These are phyloP conservation scores for Bombus waltoni DNA, from an alignment of 1,140 invertebrate species.

Conservation along the genomic window DNA sequence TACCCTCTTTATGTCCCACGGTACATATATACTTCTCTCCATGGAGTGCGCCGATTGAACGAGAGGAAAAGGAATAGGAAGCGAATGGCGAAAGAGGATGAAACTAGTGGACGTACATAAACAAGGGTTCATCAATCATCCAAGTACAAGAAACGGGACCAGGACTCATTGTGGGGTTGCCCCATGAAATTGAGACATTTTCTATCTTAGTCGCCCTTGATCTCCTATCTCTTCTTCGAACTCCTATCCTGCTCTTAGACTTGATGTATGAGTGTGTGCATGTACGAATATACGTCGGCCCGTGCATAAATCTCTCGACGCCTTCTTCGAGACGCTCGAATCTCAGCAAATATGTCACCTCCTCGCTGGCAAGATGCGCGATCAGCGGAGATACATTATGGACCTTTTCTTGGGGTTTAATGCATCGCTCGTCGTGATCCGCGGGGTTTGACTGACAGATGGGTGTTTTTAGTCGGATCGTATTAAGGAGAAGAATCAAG, in stretches of 20 bases:
- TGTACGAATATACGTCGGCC: not conserved
- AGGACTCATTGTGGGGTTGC: conserved; percentile 44
- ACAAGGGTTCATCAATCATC: conserved; percentile 68
- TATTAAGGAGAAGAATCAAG: not conserved
- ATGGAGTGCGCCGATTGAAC: not conserved
- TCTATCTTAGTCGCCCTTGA: conserved; percentile 12
- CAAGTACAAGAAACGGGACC: conserved; percentile 57
- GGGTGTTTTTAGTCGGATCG: too few relatives aligned
- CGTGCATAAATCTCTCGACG: conserved; percentile 62
- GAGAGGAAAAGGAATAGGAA: conserved; percentile 42
- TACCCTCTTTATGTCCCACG: not conserved
- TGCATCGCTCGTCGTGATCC: conserved; percentile 2
- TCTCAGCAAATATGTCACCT: conserved; percentile 57
- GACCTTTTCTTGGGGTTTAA: conserved; percentile 18
- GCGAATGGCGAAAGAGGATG: conserved; percentile 20
- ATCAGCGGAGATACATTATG: conserved; percentile 53
- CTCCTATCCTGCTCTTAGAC: not conserved
- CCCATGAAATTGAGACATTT: conserved; percentile 56
- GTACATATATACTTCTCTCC: not conserved
- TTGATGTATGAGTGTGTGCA: not conserved
- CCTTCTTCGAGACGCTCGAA: conserved; percentile 51
- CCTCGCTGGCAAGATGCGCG: conserved; percentile 49
- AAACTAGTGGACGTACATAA: conserved; percentile 53
- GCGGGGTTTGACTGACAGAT: not conserved
- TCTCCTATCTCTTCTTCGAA: too few relatives aligned